These are phyloP conservation scores for Pyralis farinalis DNA, from an alignment of 2,888 invertebrate genomes.

Conservation along the genomic window DNA sequence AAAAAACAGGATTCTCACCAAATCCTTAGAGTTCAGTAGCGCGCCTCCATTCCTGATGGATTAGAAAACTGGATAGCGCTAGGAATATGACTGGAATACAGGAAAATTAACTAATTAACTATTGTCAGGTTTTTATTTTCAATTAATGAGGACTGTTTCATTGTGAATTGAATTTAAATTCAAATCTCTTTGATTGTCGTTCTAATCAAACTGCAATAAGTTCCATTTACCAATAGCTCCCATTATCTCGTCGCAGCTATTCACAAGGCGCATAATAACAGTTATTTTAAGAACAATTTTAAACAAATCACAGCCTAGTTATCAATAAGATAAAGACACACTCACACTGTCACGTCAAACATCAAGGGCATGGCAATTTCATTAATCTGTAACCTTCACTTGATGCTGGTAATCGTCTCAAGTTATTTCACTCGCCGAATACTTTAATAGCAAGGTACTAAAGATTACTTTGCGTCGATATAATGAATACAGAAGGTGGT, in stretches of 20 bases:
- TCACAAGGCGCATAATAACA: slow-evolving; percentile 1
- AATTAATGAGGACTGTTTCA: too few species aligned
- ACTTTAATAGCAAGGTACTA: slow-evolving; percentile 7
- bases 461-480: slow-evolving; percentile 9
- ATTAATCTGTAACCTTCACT: slow-evolving; percentile 8
- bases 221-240: not conserved
- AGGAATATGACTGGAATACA: too few species aligned
- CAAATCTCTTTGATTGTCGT: too few species aligned
- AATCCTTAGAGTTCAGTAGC: too few species aligned
- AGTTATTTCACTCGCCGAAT: slow-evolving; percentile 1
- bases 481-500: too few species aligned
- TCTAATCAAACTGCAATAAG: too few species aligned
- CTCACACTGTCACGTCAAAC: slow-evolving; percentile 4
- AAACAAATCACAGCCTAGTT: slow-evolving; percentile 10
- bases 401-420: not conserved
- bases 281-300: slow-evolving; percentile 8
- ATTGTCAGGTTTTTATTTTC: too few species aligned
- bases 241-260: not conserved
- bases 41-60: too few species aligned
- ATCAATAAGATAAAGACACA: slow-evolving; percentile 9
- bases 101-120: too few species aligned
- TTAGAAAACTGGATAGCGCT: too few species aligned
- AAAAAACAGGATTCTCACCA: too few species aligned
- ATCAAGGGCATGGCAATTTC: slow-evolving; percentile 6
- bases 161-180: too few species aligned